phyloP scores from a whole-genome alignment of 2,113 vertebrate genomes.

The Galeopterus variegatus region DNA sequence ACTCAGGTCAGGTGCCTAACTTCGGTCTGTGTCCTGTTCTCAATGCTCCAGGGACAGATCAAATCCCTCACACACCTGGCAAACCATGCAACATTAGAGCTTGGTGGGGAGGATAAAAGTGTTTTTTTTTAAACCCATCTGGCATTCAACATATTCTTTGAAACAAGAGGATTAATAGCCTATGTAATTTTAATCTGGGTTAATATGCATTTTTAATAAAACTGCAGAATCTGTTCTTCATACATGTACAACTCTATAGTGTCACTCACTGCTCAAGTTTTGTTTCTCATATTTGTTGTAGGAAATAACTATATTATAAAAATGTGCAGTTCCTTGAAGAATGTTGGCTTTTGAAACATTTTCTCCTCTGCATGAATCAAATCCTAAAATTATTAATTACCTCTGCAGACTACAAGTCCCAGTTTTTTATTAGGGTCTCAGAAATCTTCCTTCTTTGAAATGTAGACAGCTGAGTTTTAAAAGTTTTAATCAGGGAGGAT shows the following conservation, averaged over 20 bases:
- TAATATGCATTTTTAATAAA: constrained; percentile 49
- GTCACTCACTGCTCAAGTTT: neutral
- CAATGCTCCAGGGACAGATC: constrained; percentile 9
- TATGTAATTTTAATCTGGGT: constrained; percentile 40
- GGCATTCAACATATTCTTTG: constrained; percentile 10
- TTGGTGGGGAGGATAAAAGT: neutral
- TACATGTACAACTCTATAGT: neutral
- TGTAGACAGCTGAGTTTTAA: neutral
- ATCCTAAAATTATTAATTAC: constrained; percentile 37
- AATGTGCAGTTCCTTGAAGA: neutral
- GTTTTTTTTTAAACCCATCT: neutral
- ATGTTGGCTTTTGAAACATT: neutral
- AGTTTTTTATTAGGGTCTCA: neutral
- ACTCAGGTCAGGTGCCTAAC: neutral
- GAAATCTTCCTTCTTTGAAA: constrained; percentile 33
- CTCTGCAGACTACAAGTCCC: neutral
- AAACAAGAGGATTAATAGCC: constrained; percentile 20
- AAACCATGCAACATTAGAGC: neutral
- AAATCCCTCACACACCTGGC: neutral
- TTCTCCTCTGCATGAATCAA: neutral
- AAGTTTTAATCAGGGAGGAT: neutral
- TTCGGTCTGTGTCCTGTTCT: constrained; percentile 24
- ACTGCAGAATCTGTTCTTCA: neutral
- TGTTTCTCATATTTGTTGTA: neutral
- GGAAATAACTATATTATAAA: neutral